phyloP scores from a whole-genome alignment of 2,797 vertebrate species.

The Sebastes jordani region DNA sequence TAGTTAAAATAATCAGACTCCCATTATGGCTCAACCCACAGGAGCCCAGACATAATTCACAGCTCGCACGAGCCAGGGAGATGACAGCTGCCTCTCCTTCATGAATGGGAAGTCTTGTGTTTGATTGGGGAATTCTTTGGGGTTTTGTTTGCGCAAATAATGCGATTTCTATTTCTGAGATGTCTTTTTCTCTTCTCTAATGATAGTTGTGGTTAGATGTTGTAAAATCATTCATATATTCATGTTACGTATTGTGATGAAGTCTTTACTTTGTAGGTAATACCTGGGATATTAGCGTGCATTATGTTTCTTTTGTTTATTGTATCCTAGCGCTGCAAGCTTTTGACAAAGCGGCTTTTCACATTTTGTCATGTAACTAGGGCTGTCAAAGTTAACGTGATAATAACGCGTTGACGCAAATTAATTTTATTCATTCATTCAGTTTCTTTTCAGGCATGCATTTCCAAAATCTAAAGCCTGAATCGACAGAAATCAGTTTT shows the following conservation, averaged over 20 bases:
- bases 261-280: conserved; percentile 8
- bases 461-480: background rate
- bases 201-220: conserved; percentile 35
- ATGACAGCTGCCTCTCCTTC: conserved; percentile 44
- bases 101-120: conserved; percentile 55
- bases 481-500: background rate
- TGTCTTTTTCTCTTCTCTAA: conserved; percentile 26
- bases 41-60: conserved; percentile 61
- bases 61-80: conserved; percentile 43
- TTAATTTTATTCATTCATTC: background rate
- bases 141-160: conserved; percentile 43
- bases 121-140: conserved; percentile 52
- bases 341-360: conserved; percentile 24
- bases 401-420: no score
- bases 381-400: no score
- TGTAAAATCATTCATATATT: conserved; percentile 38
- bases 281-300: background rate
- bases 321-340: conserved; percentile 1
- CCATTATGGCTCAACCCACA: conserved; percentile 61
- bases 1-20: conserved; percentile 65
- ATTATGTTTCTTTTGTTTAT: conserved; percentile 28
- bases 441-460: background rate
- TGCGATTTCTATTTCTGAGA: conserved; percentile 27
- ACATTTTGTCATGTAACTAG: conserved; percentile 12
- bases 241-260: conserved; percentile 11